Base-by-base conservation (phyloP, 2,888 invertebrate genomes). In the Spatulosminthurus flaviceps region DNA sequence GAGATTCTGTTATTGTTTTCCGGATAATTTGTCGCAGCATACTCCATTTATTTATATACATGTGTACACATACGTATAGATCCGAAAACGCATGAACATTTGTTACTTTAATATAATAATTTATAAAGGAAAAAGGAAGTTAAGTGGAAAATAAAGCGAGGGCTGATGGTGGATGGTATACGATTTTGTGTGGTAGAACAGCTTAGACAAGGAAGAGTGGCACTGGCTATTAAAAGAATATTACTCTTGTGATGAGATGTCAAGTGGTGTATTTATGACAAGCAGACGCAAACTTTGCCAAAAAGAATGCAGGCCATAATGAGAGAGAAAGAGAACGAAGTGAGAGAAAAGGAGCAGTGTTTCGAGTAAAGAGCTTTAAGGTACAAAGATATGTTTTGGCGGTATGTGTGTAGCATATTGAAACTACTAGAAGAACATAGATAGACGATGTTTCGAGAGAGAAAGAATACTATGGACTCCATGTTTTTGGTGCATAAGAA, bases 231-330 rank as follows among this genome's bases (percentile, higher is more conserved):
- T 75, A 75, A 75, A 75, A 75, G 64, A 64, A 66, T 75, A 75
- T 75, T 75, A 75, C 34, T 64, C 75, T 75, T 75, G 64, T 75
- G 75, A 75, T 75, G 75, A 75, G 66, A 75, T 75, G 75, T 75
- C 75, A 75, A 75, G 75, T 61, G 64, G 61, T 34, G 75, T 64
- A 75, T 75, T 75, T 75, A 75, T 66, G 75, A 77, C 67, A 43
- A 77, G 64, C 60, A 79, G 79, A 74, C 73, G 51, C 69, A 73
- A 78, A 64, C 43, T 61, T 73, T 79, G 74, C 73, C 72, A 73
- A 73, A 73, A 74, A 73, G 74, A 73, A 69, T 34, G 21, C 60
- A 60, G 16, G 21, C 60, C 7, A 13, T 5, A 7, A 16, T 9
- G 60, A 60, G 60, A 19, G 60, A 60, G 60, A 60, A 24, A 64